Base-by-base conservation (phyloP, 2,888 invertebrate species). In the Stenoptilia bipunctidactyla region DNA sequence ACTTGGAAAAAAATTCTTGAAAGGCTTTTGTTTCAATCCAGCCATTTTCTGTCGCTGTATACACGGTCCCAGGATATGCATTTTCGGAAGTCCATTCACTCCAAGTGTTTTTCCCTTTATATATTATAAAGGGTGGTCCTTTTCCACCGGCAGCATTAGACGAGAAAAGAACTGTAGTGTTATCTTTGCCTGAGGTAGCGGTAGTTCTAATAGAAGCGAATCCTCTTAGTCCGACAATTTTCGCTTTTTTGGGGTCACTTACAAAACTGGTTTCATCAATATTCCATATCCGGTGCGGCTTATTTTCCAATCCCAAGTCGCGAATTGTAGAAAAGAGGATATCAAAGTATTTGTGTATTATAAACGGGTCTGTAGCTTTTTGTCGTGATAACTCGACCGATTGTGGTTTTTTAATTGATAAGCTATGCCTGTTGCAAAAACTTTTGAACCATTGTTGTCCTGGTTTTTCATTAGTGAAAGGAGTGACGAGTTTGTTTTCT, bases 41-140 rank as follows among this genome's bases (percentile, higher is more conserved):
- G 8, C 42, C 39, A 15, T 39, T 42, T 1, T 9, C 4, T 2
- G 36, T 39, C 25, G 42, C 41, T 1, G 43, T 42, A 39, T 45
- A 40, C n/a, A 20, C 13, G 25, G 40, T 41, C 8, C 40, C 27
- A 10, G 44, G 39, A 30, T 42, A 40, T 6, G 12, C 39, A 2
- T 45, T 37, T 8, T 25, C 12, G 13, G 38, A 36, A 1, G 34
- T 35, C 42, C 44, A 38, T 57, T 61, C 1, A 50, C 62, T 10
- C 51, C 61, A 8, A 40, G 42, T 10, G 52, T 51, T 10, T 38
- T 40, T 37, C 1, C 45, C 45, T 36, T 40, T 45, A 15, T 20
- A 45, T 5, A 45, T 34, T 15, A 44, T 42, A 1, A 41, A 27
- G 4, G 44, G 41, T 6, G 43, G 45, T 1, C 15, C 20, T 39